A percentile compares a stretch with the other conserved stretches of the same genome.
These are phyloP conservation scores for Drosophila lacicola DNA, from an alignment of 2,888 invertebrate genomes.

Conservation along the genomic window DNA sequence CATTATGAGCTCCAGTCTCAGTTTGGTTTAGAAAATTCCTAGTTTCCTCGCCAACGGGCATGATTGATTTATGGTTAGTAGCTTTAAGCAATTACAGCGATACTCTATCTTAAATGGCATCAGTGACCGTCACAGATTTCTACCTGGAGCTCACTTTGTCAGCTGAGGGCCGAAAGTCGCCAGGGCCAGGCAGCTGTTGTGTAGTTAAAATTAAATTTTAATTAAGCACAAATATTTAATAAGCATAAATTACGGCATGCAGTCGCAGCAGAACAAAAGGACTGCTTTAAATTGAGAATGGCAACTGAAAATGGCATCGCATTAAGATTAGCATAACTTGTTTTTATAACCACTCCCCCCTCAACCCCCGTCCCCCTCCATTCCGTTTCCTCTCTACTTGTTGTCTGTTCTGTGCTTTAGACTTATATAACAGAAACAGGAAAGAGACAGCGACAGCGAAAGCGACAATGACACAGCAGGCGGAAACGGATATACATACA, in stretches of 20 bases:
- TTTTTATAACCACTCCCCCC: slow-evolving; percentile 45
- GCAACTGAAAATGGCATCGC: slow-evolving; percentile 58
- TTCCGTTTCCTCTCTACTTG: slow-evolving; percentile 8
- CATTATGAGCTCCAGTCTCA: too few species aligned
- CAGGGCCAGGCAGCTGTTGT: slow-evolving; percentile 23
- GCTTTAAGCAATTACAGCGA: background rate
- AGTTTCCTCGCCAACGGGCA: background rate
- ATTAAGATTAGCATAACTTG: slow-evolving; percentile 76
- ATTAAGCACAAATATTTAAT: slow-evolving; percentile 76
- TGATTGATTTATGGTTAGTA: background rate
- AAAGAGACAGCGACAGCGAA: slow-evolving; percentile 37
- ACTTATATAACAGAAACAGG: slow-evolving; percentile 49
- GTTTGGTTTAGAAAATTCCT: too few species aligned
- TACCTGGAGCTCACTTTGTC: slow-evolving; percentile 27
- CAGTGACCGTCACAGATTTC: slow-evolving; percentile 2
- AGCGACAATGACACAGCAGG: slow-evolving; percentile 31
- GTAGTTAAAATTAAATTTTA: slow-evolving; percentile 63
- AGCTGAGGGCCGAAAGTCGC: slow-evolving; percentile 7
- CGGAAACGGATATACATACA: slow-evolving; percentile 68
- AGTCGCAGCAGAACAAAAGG: slow-evolving; percentile 51
- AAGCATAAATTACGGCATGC: slow-evolving; percentile 60
- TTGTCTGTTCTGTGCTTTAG: slow-evolving; percentile 12
- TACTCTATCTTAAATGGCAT: background rate
- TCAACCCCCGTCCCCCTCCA: background rate
- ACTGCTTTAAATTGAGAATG: slow-evolving; percentile 53